These are phyloP conservation scores for Lycophotia porphyrea DNA, from an alignment of 2,888 invertebrate genomes.

Conservation along the genomic window DNA sequence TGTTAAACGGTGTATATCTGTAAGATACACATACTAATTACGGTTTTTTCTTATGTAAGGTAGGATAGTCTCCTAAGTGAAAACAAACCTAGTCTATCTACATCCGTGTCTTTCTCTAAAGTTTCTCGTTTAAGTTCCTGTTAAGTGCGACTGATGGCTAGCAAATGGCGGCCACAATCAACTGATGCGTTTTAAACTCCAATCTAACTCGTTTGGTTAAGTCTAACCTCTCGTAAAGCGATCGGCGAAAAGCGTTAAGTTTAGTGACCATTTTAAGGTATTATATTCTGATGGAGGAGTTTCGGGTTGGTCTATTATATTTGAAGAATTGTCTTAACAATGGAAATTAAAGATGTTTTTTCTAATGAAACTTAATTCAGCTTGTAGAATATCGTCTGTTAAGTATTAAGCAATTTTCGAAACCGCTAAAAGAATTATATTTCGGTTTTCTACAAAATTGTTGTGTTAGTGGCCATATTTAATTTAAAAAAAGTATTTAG, in stretches of 20 bases:
- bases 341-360: neutral
- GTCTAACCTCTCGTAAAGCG: slow-evolving; percentile 43
- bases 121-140: slow-evolving; percentile 65
- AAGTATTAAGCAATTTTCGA: neutral
- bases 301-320: neutral
- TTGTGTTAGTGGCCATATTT: neutral
- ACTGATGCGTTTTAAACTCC: slow-evolving; percentile 72
- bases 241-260: slow-evolving; percentile 6
- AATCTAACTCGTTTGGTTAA: slow-evolving; percentile 63
- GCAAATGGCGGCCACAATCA: slow-evolving; percentile 73
- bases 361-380: neutral
- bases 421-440: neutral
- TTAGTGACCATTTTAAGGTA: slow-evolving; percentile 19
- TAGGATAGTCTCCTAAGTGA: neutral
- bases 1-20: neutral
- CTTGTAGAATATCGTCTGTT: neutral
- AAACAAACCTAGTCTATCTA: slow-evolving; percentile 5
- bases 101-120: slow-evolving; percentile 32
- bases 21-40: neutral
- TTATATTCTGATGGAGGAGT: too few relatives aligned
- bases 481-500: neutral
- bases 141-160: slow-evolving; percentile 72
- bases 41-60: neutral
- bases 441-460: neutral
- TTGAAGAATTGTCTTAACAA: neutral